Evolutionary conservation across 30 jellyfish, hydroid and myxozoan genomes (phyloP).

Genomic region (Pseudorhiza aurosa): DNA sequence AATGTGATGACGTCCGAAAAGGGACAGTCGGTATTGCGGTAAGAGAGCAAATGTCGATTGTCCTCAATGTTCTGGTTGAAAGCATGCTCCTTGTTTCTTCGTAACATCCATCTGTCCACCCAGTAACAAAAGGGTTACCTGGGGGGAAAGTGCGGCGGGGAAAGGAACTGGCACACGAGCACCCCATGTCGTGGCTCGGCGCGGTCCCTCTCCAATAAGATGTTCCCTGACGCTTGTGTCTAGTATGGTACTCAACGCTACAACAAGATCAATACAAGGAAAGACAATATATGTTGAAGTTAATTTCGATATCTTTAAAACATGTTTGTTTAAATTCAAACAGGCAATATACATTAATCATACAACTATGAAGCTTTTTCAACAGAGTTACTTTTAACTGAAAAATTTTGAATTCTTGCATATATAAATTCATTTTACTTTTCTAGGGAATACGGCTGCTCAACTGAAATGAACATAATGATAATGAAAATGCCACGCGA

Average conservation of each 20-base stretch:
- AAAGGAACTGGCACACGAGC: too few relatives aligned
- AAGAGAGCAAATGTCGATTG: too few relatives aligned
- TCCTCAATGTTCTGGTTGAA: too few relatives aligned
- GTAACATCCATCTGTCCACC: too few relatives aligned
- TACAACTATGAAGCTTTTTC: constrained; percentile 13
- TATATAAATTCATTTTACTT: constrained; percentile 3
- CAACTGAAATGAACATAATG: background rate
- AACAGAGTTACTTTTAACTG: constrained; percentile 14
- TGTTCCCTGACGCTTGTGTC: background rate
- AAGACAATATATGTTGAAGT: background rate
- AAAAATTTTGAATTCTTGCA: constrained; percentile 6
- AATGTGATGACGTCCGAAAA: too few relatives aligned
- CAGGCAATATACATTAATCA: constrained; percentile 51
- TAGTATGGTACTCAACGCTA: background rate
- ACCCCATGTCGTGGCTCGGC: too few relatives aligned
- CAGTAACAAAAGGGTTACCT: too few relatives aligned
- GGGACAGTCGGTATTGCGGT: too few relatives aligned
- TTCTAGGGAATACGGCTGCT: constrained; percentile 19
- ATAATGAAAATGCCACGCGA: too few relatives aligned
- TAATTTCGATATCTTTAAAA: constrained; percentile 10
- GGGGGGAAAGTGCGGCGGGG: too few relatives aligned
- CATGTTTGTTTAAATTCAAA: constrained; percentile 51
- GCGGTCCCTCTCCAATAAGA: background rate
- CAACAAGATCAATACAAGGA: too few relatives aligned
- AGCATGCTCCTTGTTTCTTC: too few relatives aligned